Evolutionary conservation across 2,113 vertebrate genomes (phyloP), one percentile per base, ranked within the genome.

Genomic region (Trogon melanurus): DNA sequence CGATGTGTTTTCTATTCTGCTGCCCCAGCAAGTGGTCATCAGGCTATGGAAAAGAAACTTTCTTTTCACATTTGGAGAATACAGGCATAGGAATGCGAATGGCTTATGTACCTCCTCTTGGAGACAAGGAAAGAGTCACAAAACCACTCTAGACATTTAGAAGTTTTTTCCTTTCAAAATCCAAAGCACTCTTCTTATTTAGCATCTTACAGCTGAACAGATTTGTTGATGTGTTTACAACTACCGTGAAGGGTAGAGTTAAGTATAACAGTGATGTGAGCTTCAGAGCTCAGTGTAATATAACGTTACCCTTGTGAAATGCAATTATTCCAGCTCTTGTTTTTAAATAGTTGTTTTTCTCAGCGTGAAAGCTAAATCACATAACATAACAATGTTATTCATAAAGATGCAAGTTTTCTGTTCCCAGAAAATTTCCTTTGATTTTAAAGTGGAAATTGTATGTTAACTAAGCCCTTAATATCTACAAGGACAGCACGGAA

Each of bases 251-350:
- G 96, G 95, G 80, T 90, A 91, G 85, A 97, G 94, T 95, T 94
- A 98, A 97, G 95, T 94, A 54, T 85, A 96, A 94, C 91, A 75
- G 74, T 21, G 79, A 88, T 83, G 86, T 73, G 95, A 95, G 95
- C 95, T 81, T 95, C 91, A 95, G 96, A 95, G 91, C 81, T 94
- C 91, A 67, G 83, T 82, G 79, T 73, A 94, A 96, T 91, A 85
- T 94, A 96, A 95, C 17, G 67, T 94, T 73, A 96, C 74, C 86
- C 92, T 92, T 96, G 95, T 96, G 96, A 97, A 97, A 95, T 93
- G 95, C 96, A 97, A 97, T 97, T 96, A 97, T 97, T 95, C 95
- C 96, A 92, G 89, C 91, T 95, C 86, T 94, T 89, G 87, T 97
- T 98, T 97, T 96, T 96, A 96, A 97, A 97, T 97, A 95, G 88